phyloP scores from a whole-genome alignment of 2,888 invertebrate genomes.

The Pyralis farinalis region DNA sequence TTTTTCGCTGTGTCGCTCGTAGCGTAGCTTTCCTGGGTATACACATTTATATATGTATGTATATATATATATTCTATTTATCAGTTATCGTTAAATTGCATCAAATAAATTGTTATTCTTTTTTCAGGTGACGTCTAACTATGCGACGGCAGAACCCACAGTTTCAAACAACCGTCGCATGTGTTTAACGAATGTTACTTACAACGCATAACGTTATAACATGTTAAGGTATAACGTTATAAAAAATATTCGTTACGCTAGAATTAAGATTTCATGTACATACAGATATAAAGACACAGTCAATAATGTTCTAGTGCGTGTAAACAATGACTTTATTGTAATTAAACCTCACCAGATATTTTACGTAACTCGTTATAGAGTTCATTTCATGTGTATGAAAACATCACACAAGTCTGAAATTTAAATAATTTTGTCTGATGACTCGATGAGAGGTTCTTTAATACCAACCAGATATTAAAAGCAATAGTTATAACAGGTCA shows the following conservation, averaged over 20 bases:
- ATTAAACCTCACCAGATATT: background rate
- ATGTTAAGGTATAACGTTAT: slow-evolving; percentile 1
- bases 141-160: slow-evolving; percentile 70
- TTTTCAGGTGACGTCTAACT: slow-evolving; percentile 66
- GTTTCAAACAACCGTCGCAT: slow-evolving; percentile 71
- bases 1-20: too few species aligned
- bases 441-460: background rate
- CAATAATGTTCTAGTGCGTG: background rate
- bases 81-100: too few species aligned
- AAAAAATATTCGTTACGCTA: background rate
- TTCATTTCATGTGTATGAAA: background rate
- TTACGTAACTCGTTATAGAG: background rate
- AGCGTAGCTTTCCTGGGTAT: too few species aligned
- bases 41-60: too few species aligned
- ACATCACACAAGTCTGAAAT: background rate
- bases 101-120: too few species aligned
- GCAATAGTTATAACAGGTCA: background rate
- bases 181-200: slow-evolving; percentile 42
- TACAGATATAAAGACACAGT: background rate
- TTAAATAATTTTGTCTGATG: background rate
- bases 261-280: slow-evolving; percentile 3
- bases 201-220: slow-evolving; percentile 15
- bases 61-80: too few species aligned
- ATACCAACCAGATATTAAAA: background rate
- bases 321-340: background rate